Base-by-base conservation (phyloP, 2,888 invertebrate species). In the Pterostichus niger region DNA sequence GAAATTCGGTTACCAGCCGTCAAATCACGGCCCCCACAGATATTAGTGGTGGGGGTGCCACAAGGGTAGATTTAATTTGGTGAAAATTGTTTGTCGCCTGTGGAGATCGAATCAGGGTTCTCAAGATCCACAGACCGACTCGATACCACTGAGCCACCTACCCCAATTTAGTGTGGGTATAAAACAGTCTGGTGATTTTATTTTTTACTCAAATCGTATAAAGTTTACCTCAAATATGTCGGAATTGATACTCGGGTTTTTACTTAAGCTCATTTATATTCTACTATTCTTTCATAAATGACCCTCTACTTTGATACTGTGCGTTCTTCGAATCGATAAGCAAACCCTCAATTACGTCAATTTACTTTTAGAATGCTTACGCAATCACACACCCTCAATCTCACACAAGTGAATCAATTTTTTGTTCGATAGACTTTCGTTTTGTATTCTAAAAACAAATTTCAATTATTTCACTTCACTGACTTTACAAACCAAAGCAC, bases 361-460 rank as follows among this genome's bases (percentile, higher is more conserved):
- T 56, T 56, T 56, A 17, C 56, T 56, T 56, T 56, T 56, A 56
- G 56, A 56, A 56, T n/a, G 17, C 56, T 56, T 56, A 56, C 56
- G 56, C 56, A 56, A 56, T 56, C 56, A 56, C 56, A 56, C 56
- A 56, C 56, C 6, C 24, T 56, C 56, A 56, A 56, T 56, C 56
- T 56, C 56, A 56, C 49, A n/a, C 7, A 56, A 56, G 17, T 15
- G 56, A 10, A 56, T 56, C 56, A 15, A 17, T 56, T 56, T 56
- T 56, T 56, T 17, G 6, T 9, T 10, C n/a, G 11, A n/a, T 49
- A 24, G 56, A 56, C n/a, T 56, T 56, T 15, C 9, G 10, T 56
- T 56, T 17, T 17, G 56, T 56, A 56, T 56, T 56, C 56, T 17
- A 17, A 24, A 56, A 56, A 56, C 56, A 56, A 56, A 56, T 56